Conservation (phyloP, 2,113 vertebrate genomes). For the Clarias macrocephalus region DNA sequence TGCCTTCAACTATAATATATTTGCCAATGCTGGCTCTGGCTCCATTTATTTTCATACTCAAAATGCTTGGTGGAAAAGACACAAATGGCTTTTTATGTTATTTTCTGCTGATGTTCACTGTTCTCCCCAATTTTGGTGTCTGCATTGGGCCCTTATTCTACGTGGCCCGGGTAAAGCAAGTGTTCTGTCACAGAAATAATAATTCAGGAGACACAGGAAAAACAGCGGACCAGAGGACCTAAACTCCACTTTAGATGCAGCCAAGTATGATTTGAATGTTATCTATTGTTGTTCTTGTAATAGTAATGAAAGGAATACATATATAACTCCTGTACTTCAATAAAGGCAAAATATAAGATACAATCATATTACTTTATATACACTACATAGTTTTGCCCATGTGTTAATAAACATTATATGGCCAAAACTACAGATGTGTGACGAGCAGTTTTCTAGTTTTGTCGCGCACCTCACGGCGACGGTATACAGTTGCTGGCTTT, state of each 20-base stretch:
- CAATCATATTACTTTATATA: too few relatives aligned
- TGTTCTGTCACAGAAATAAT: conserved; percentile 15
- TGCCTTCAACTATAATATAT: conserved; percentile 55
- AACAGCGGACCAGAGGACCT: not conserved
- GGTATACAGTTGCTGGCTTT: too few relatives aligned
- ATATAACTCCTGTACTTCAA: not conserved
- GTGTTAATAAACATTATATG: too few relatives aligned
- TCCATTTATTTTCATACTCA: conserved; percentile 24
- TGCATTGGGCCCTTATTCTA: conserved; percentile 66
- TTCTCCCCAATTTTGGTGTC: conserved; percentile 55
- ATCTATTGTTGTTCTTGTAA: not conserved
- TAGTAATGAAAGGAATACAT: not conserved
- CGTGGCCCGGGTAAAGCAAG: conserved; percentile 55
- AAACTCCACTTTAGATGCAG: not conserved
- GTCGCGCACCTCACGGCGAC: too few relatives aligned
- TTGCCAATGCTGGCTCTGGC: conserved; percentile 46
- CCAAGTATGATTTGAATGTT: not conserved
- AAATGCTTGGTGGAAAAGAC: accelerated
- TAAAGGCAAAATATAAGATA: not conserved
- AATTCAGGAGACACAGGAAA: not conserved
- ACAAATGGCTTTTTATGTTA: accelerated
- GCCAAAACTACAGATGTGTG: not conserved
- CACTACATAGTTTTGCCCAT: too few relatives aligned
- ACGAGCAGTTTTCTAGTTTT: too few relatives aligned
- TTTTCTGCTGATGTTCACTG: not conserved